These are phyloP conservation scores for Hanleya hanleyi DNA, from an alignment of 2,888 invertebrate genomes.

Conservation along the genomic window DNA sequence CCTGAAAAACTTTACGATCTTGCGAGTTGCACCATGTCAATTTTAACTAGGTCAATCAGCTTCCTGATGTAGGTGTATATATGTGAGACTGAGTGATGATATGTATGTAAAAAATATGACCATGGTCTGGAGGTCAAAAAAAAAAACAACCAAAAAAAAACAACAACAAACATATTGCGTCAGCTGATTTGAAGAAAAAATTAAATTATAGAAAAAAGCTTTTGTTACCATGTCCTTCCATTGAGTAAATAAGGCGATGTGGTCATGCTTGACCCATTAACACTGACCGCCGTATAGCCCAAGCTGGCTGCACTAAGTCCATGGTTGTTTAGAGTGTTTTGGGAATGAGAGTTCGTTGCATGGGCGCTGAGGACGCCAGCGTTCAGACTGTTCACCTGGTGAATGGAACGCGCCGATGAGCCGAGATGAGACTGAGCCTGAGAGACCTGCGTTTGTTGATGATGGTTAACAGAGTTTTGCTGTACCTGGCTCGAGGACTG, in stretches of 20 bases:
- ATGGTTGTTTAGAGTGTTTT: constrained; percentile 46
- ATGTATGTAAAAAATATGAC: no score
- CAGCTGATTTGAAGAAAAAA: neutral
- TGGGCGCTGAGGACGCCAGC: neutral
- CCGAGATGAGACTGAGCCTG: constrained; percentile 7
- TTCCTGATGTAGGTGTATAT: no score
- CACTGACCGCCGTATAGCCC: constrained; percentile 46
- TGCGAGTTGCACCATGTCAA: no score
- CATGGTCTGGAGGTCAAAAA: neutral
- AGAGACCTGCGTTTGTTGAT: constrained; percentile 17
- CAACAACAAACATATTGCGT: neutral
- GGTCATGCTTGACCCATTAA: constrained; percentile 49
- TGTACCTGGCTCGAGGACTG: constrained; percentile 1
- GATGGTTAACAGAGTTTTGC: constrained; percentile 5
- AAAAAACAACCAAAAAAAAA: neutral
- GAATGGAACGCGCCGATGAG: neutral
- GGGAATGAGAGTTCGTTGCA: constrained; percentile 29
- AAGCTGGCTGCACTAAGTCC: constrained; percentile 47
- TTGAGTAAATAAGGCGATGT: constrained; percentile 62
- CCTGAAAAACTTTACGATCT: no score
- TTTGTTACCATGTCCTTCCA: constrained; percentile 58
- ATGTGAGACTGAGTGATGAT: no score
- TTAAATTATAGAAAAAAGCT: neutral
- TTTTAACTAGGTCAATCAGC: no score
- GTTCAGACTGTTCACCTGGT: constrained; percentile 4